Percentiles rank a stretch among this genome's conserved stretches.
Evolutionary conservation across 2,888 invertebrate species (phyloP).

Genomic region (Andricus quercusramuli): DNA sequence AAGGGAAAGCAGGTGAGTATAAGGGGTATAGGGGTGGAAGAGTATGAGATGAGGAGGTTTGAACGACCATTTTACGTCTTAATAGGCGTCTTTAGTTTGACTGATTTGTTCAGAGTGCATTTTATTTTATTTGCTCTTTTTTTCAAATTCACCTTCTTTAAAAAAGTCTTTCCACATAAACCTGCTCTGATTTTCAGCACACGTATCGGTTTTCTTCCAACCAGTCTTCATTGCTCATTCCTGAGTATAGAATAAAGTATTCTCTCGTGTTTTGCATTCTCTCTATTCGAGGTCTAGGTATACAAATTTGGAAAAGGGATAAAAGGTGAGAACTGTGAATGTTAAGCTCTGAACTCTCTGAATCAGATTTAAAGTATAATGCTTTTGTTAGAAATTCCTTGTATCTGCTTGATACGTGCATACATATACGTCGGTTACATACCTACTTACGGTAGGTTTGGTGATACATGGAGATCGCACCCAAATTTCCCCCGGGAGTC

Average conservation of each 20-base stretch:
- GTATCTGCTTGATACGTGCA: constrained; percentile 13
- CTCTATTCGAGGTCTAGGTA: background rate
- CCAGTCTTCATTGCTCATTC: constrained; percentile 10
- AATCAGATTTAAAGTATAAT: background rate
- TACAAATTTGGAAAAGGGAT: constrained; percentile 15
- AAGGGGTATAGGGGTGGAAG: too few species aligned
- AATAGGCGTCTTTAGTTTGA: too few species aligned
- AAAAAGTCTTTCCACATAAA: background rate
- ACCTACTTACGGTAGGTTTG: constrained; percentile 67
- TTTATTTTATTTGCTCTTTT: background rate
- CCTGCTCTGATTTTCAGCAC: background rate
- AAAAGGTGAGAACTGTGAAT: background rate
- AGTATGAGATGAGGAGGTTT: too few species aligned
- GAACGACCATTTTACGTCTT: too few species aligned
- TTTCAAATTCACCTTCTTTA: background rate
- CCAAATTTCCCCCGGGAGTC: constrained; percentile 72
- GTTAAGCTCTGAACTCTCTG: background rate
- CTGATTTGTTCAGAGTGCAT: background rate
- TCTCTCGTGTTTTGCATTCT: constrained; percentile 1
- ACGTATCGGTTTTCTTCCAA: constrained; percentile 23
- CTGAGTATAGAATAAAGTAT: constrained; percentile 12
- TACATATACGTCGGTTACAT: constrained; percentile 65
- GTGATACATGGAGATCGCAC: constrained; percentile 74
- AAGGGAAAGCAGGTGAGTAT: too few species aligned
- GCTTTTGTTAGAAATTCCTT: constrained; percentile 5